Evolutionary conservation across 2,888 invertebrate species (phyloP), one percentile per base, ranked within the genome.

Genomic region (Dicyrtomina minuta): DNA sequence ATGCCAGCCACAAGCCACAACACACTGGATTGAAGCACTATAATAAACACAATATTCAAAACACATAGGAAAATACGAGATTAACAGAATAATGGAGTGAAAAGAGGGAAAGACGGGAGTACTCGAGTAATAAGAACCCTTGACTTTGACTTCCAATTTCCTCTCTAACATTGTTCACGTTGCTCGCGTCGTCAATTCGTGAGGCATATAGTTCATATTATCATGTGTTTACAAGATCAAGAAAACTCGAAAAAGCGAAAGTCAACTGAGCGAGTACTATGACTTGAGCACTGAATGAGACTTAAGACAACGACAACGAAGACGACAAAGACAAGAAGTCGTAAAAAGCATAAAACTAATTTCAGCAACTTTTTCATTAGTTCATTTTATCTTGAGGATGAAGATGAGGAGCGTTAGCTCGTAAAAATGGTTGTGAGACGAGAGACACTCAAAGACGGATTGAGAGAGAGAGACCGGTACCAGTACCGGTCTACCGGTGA

Each of bases 301-400:
- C n/a, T n/a, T n/a, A n/a, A n/a, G n/a, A n/a, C n/a, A n/a, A n/a
- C n/a, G n/a, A n/a, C n/a, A n/a, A n/a, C n/a, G 4, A 22, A 51
- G 51, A 22, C 15, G 33, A 58, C 20, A 17, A 26, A 26, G 27
- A 22, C 10, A 46, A 46, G 20, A 24, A 46, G 51, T 33, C 46
- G 59, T 51, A 68, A 59, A 66, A 68, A 68, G 39, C 60, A 68
- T 59, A 68, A 60, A 68, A 68, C 51, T 66, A 66, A 66, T 66
- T 66, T 44, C 58, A 58, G 33, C 56, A 66, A 66, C 58, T 66
- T 66, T 66, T 66, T 66, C 66, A 66, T 66, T 66, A 66, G 56
- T 15, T 58, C 17, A 43, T 33, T 27, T 62, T 33, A 8, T 49
- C 5, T 49, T 3, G 49, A 6, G n/a, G n/a, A 49, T 3, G 49